Evolutionary conservation across 2,113 vertebrate species (phyloP).

Genomic region (Sclerurus mexicanus): DNA sequence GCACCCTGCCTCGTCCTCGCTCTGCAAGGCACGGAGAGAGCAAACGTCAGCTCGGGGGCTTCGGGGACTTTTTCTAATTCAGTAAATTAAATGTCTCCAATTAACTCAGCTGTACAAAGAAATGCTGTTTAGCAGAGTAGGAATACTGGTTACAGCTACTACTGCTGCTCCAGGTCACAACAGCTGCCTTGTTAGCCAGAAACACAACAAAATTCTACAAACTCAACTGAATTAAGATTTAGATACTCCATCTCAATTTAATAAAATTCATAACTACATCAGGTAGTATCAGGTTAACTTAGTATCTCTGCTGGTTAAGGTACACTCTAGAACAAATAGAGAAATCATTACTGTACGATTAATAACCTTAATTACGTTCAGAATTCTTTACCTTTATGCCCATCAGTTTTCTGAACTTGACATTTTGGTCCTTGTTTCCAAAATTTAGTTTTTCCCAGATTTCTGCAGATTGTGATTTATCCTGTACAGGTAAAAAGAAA

Average conservation of each 20-base stretch:
- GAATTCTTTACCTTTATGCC: constrained; percentile 90
- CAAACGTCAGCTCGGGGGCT: not conserved
- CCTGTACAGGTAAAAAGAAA: constrained; percentile 70
- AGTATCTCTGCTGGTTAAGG: not conserved
- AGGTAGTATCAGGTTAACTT: not conserved
- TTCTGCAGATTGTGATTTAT: constrained; percentile 96
- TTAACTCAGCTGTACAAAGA: not conserved
- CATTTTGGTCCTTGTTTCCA: constrained; percentile 99
- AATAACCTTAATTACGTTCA: not conserved
- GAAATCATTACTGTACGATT: not conserved
- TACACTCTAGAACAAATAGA: not conserved
- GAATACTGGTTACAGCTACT: not conserved
- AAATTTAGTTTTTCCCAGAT: constrained; percentile 98
- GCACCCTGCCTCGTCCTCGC: constrained; percentile 87
- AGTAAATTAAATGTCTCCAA: not conserved
- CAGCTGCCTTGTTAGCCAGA: not conserved
- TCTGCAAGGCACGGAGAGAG: constrained; percentile 66
- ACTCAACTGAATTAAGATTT: not conserved
- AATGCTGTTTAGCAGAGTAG: too few species aligned
- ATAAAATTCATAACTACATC: not conserved
- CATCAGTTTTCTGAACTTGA: constrained; percentile 98
- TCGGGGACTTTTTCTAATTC: not conserved
- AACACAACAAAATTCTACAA: not conserved
- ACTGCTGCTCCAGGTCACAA: not conserved
- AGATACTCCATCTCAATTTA: not conserved